Conservation (phyloP, 1,140 invertebrate genomes). For the Archegozetes longisetosus region DNA sequence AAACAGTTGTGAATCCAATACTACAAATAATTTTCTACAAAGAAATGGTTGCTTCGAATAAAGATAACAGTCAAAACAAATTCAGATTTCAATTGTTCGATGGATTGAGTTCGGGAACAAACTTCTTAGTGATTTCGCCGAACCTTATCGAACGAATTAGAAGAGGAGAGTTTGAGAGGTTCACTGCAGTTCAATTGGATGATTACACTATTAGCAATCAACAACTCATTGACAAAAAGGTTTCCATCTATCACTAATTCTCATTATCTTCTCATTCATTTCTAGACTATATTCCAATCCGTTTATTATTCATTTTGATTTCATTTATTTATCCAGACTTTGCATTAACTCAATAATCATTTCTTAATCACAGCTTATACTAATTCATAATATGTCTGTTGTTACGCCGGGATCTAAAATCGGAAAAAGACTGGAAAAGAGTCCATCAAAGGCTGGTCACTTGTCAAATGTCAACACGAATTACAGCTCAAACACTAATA, state of each 20-base stretch:
- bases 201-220: not conserved
- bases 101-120: not conserved
- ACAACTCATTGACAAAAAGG: not conserved
- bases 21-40: constrained; percentile 7
- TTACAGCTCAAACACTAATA: not conserved
- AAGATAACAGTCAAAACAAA: not conserved
- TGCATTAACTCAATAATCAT: not conserved
- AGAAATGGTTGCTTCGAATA: not conserved
- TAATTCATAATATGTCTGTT: not conserved
- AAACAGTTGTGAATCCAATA: not conserved
- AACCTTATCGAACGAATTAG: not conserved
- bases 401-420: not conserved
- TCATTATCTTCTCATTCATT: too few species aligned
- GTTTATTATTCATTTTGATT: too few species aligned
- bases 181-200: not conserved
- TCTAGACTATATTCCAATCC: too few species aligned
- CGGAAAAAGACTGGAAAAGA: not conserved
- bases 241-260: too few species aligned
- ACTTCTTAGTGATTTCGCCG: constrained; percentile 4
- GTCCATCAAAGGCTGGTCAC: not conserved
- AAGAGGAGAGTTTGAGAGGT: constrained; percentile 8
- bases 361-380: not conserved
- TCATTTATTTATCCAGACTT: not conserved
- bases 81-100: constrained; percentile 6
- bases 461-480: not conserved